phyloP scores from a whole-genome alignment of 2,797 vertebrate species.

The Pseudochirops cupreus region DNA sequence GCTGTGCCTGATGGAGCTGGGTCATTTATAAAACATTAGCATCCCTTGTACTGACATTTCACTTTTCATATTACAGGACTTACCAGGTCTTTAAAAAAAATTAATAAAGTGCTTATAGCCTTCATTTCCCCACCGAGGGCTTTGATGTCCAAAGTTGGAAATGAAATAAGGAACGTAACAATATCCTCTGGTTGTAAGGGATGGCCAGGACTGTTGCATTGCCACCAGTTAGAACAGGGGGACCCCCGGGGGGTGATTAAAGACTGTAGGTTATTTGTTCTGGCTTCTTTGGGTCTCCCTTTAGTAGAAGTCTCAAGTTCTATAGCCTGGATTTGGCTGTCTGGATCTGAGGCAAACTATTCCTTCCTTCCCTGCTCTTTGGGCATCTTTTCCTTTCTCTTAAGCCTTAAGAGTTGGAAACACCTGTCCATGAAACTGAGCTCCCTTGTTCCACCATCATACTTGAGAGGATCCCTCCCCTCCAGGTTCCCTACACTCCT shows the following conservation, averaged over 20 bases:
- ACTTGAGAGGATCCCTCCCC: background rate
- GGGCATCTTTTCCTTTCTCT: constrained; percentile 52
- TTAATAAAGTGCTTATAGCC: constrained; percentile 86
- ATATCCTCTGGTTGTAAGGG: constrained; percentile 81
- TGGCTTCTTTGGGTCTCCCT: constrained; percentile 76
- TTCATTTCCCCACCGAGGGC: constrained; percentile 85
- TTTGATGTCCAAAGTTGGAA: constrained; percentile 83
- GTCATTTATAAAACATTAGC: constrained; percentile 84
- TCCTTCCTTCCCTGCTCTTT: constrained; percentile 56
- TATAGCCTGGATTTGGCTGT: constrained; percentile 70
- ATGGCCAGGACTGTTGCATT: constrained; percentile 75
- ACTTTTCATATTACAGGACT: constrained; percentile 79
- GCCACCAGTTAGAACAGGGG: constrained; percentile 76
- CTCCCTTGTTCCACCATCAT: background rate
- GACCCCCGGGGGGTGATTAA: constrained; percentile 68
- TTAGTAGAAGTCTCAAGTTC: constrained; percentile 78
- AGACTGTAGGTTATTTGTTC: constrained; percentile 78
- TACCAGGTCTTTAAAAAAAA: constrained; percentile 80
- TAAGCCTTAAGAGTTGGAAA: constrained; percentile 1
- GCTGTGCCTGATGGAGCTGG: constrained; percentile 74
- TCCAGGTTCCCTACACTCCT: background rate
- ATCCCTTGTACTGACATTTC: constrained; percentile 81
- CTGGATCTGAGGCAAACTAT: constrained; percentile 63
- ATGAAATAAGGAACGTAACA: constrained; percentile 84
- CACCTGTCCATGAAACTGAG: background rate